Evolutionary conservation across 2,797 vertebrate genomes (phyloP).

Genomic region (Darevskia nairensis): DNA sequence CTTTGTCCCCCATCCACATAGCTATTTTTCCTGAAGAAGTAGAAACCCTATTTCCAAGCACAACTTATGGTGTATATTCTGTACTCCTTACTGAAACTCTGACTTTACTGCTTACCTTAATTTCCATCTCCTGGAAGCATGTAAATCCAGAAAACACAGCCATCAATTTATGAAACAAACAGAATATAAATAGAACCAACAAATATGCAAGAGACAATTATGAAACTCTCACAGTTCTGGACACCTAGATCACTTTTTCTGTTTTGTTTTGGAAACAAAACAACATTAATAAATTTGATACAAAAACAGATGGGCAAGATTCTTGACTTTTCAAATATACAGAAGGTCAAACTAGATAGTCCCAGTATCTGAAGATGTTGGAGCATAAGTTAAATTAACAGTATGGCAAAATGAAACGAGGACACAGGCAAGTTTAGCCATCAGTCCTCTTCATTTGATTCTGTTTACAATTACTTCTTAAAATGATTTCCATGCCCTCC

Average conservation of each 20-base stretch:
- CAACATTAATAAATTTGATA: background rate
- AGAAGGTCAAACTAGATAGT: background rate
- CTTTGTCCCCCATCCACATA: too few relatives aligned
- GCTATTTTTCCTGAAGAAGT: background rate
- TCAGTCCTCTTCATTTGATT: background rate
- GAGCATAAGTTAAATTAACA: background rate
- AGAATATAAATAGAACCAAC: background rate
- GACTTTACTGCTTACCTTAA: conserved; percentile 82
- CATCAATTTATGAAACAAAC: background rate
- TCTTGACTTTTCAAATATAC: background rate
- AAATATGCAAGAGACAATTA: background rate
- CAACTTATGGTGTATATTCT: background rate
- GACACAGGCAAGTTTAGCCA: background rate
- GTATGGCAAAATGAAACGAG: background rate
- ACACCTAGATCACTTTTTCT: background rate
- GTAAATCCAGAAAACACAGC: conserved; percentile 33
- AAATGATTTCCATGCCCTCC: background rate
- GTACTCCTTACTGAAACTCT: background rate
- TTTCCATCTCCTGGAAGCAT: conserved; percentile 85
- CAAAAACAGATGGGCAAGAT: background rate
- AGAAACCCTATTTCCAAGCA: background rate
- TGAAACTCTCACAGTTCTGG: background rate
- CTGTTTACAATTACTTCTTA: background rate
- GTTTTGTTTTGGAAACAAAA: background rate
- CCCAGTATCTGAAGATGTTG: background rate